Evolutionary conservation across 2,888 invertebrate species (phyloP).

Genomic region (Merodon equestris): DNA sequence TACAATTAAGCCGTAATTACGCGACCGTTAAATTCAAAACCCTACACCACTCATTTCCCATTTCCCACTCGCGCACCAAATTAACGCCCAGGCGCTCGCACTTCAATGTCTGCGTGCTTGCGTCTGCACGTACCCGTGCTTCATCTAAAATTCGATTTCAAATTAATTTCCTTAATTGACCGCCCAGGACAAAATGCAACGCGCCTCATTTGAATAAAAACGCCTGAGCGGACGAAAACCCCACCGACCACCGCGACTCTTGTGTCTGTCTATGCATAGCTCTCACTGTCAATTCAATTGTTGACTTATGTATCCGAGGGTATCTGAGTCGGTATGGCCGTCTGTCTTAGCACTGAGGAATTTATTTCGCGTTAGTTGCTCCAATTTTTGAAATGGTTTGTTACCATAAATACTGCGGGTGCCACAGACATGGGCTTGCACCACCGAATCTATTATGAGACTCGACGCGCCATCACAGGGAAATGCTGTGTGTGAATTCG

Average conservation of each 20-base stretch:
- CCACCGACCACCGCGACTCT: neutral
- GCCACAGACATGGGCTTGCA: too few relatives aligned
- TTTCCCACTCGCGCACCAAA: conserved; percentile 34
- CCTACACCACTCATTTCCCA: neutral
- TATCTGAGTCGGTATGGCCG: conserved; percentile 31
- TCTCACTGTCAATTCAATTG: conserved; percentile 30
- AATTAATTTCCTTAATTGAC: conserved; percentile 68
- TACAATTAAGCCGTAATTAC: conserved; percentile 47
- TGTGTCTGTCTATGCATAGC: too few relatives aligned
- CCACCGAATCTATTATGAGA: too few relatives aligned
- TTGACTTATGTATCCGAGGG: conserved; percentile 52
- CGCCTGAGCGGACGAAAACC: conserved; percentile 21
- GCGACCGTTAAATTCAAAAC: conserved; percentile 37
- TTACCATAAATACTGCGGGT: conserved; percentile 37
- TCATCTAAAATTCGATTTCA: conserved; percentile 55
- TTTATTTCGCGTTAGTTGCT: conserved; percentile 12
- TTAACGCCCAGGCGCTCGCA: conserved; percentile 51
- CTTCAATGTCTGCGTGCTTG: too few relatives aligned
- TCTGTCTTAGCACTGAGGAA: too few relatives aligned
- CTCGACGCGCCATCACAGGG: too few relatives aligned
- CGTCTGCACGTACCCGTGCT: conserved; percentile 21
- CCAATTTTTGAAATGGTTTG: conserved; percentile 56
- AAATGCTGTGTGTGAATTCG: conserved; percentile 37
- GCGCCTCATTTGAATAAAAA: conserved; percentile 56
- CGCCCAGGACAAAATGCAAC: conserved; percentile 38